Evolutionary conservation across 2,113 vertebrate genomes (phyloP).

Genomic region (Triplophysa siluroides): DNA sequence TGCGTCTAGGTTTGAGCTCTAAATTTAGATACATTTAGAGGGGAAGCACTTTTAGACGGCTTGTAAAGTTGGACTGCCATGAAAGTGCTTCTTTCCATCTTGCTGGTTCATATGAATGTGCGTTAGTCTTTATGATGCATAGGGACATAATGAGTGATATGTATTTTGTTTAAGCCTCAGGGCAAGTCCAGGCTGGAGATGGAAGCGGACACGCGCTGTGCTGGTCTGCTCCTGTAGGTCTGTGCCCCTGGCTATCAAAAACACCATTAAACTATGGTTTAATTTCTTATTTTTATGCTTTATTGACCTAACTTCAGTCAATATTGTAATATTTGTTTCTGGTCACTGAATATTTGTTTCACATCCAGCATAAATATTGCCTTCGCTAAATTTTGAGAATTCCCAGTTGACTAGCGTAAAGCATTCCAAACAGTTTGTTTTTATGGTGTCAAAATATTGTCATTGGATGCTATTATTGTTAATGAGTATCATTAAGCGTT

Average conservation of each 20-base stretch:
- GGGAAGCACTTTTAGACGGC: not conserved
- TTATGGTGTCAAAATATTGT: not conserved
- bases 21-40: not conserved
- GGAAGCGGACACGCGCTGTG: not conserved
- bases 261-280: constrained; percentile 17
- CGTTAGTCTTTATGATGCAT: not conserved
- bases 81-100: not conserved
- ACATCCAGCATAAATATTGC: not conserved
- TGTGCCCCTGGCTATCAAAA: constrained; percentile 9
- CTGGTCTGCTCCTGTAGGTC: not conserved
- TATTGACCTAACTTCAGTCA: not conserved
- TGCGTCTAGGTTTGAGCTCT: not conserved
- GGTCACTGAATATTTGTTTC: not conserved
- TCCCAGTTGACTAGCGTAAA: not conserved
- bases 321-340: constrained; percentile 16
- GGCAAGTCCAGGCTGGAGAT: constrained; percentile 2
- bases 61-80: not conserved
- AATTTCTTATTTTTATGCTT: not conserved
- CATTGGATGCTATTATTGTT: not conserved
- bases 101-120: not conserved
- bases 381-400: not conserved
- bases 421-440: not conserved
- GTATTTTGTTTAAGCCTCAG: constrained; percentile 37
- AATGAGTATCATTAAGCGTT: not conserved
- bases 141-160: constrained; percentile 20